These are phyloP conservation scores for Tupiocoris notatus DNA, from an alignment of 2,888 invertebrate species.

Conservation along the genomic window DNA sequence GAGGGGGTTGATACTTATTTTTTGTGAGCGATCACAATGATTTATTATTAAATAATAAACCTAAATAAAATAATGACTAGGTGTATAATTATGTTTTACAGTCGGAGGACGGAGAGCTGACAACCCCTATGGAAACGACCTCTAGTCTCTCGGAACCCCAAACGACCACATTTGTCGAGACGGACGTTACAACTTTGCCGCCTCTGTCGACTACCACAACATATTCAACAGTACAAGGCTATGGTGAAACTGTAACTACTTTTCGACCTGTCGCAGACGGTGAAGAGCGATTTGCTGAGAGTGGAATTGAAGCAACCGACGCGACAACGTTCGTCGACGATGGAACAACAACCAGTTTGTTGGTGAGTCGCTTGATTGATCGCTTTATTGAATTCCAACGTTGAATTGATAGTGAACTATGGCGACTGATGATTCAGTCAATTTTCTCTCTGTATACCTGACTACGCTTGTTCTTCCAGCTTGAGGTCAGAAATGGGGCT, in stretches of 20 bases:
- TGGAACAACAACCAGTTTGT: slow-evolving; percentile 16
- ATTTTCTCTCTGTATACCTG: background rate
- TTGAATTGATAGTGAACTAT: too few species aligned
- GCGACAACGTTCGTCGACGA: slow-evolving; percentile 5
- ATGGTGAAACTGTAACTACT: slow-evolving; percentile 13
- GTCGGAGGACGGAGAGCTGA: background rate
- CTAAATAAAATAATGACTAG: too few species aligned
- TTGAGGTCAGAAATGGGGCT: slow-evolving; percentile 9
- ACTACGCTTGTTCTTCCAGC: background rate
- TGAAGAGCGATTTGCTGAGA: slow-evolving; percentile 36
- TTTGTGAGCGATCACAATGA: too few species aligned
- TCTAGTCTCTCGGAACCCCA: background rate
- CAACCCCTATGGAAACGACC: background rate
- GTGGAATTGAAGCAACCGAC: slow-evolving; percentile 10
- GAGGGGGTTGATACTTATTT: too few species aligned
- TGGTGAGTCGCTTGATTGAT: background rate
- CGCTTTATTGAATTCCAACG: background rate
- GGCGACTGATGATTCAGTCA: too few species aligned
- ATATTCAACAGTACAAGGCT: background rate
- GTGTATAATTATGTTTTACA: background rate
- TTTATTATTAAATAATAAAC: too few species aligned
- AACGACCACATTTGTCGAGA: background rate
- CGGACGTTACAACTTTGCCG: too few species aligned
- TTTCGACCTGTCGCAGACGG: slow-evolving; percentile 24
- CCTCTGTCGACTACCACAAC: too few species aligned